phyloP scores from a whole-genome alignment of 1,140 invertebrate species.

The Patella vulgata region DNA sequence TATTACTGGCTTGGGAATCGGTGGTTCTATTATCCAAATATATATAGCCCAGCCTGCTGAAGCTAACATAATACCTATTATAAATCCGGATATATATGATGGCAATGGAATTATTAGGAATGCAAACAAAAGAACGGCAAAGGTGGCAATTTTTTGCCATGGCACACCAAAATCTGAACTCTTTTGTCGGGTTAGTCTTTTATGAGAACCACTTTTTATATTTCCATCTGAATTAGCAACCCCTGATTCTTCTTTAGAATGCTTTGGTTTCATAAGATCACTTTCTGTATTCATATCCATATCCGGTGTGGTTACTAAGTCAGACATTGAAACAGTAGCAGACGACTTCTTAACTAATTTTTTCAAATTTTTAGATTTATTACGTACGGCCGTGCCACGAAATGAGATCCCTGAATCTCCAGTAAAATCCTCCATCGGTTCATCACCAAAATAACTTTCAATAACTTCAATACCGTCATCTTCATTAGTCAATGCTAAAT shows the following conservation, averaged over 20 bases:
- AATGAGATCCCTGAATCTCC: slow-evolving; percentile 15
- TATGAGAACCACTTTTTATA: not conserved
- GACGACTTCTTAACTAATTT: slow-evolving; percentile 27
- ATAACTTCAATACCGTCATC: no score
- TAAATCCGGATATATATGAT: slow-evolving; percentile 56
- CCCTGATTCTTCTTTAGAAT: not conserved
- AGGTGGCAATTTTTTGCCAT: slow-evolving; percentile 30
- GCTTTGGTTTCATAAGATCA: not conserved
- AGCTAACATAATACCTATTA: slow-evolving; percentile 49
- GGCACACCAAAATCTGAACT: slow-evolving; percentile 21
- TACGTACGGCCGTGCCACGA: slow-evolving; percentile 13
- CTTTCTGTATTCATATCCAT: slow-evolving; percentile 10
- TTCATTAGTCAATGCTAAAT: not conserved
- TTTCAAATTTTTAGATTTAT: slow-evolving; percentile 24
- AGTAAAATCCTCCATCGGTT: slow-evolving; percentile 43
- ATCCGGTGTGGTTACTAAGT: slow-evolving; percentile 24
- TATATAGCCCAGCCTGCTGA: slow-evolving; percentile 42
- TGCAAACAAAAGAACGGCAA: slow-evolving; percentile 40
- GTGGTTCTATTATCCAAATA: slow-evolving; percentile 44
- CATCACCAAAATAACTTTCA: slow-evolving; percentile 21
- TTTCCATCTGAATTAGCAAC: slow-evolving; percentile 16
- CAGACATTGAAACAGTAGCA: slow-evolving; percentile 38
- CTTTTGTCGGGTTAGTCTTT: not conserved
- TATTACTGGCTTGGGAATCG: slow-evolving; percentile 29
- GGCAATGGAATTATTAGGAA: slow-evolving; percentile 59